These are phyloP conservation scores for Stegodyphus mimosarum DNA, from an alignment of 1,140 invertebrate genomes.

Conservation along the genomic window DNA sequence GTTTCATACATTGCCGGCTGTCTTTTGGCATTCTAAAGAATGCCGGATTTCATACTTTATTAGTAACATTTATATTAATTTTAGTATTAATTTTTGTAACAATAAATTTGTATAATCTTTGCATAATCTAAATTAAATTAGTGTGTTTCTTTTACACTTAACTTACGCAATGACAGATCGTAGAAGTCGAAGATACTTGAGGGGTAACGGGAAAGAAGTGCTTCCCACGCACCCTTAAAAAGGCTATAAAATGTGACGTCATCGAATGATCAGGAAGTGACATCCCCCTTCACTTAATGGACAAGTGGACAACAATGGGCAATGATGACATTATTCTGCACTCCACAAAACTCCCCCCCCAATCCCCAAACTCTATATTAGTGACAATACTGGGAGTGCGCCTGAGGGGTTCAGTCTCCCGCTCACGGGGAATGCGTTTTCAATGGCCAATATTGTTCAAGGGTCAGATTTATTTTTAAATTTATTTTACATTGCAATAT, in stretches of 20 bases:
- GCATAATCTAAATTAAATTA: too few relatives aligned
- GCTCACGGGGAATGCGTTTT: neutral
- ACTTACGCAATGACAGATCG: too few relatives aligned
- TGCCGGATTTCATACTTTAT: too few relatives aligned
- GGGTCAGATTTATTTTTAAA: too few relatives aligned
- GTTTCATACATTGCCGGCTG: too few relatives aligned
- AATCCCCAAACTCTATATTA: neutral
- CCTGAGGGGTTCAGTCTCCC: neutral
- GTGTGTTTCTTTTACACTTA: too few relatives aligned
- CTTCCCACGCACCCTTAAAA: neutral
- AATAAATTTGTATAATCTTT: too few relatives aligned
- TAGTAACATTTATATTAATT: too few relatives aligned
- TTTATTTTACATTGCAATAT: too few relatives aligned
- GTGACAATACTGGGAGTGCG: neutral
- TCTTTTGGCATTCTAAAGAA: too few relatives aligned
- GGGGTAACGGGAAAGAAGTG: neutral
- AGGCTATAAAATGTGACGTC: neutral
- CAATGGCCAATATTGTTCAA: neutral
- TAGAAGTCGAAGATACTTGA: too few relatives aligned
- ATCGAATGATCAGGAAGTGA: neutral
- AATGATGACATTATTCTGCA: slow-evolving; percentile 56
- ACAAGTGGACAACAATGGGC: slow-evolving; percentile 54
- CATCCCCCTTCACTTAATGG: slow-evolving; percentile 38
- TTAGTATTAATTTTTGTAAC: too few relatives aligned
- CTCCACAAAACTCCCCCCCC: slow-evolving; percentile 9